These are phyloP conservation scores for Drosophila macrothrix DNA, from an alignment of 2,888 invertebrate species.

Conservation along the genomic window DNA sequence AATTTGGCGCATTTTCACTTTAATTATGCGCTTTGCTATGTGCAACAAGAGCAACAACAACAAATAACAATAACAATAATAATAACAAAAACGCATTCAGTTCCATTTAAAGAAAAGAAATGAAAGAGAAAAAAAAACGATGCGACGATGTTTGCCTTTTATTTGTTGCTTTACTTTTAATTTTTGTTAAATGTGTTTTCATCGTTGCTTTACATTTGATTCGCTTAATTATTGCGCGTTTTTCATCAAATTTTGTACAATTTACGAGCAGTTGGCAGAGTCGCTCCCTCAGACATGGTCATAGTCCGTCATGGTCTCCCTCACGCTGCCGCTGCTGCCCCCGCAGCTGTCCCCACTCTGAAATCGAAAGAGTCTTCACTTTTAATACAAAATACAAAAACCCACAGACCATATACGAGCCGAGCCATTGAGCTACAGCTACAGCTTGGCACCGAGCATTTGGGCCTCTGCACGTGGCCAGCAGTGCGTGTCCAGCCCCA, in stretches of 20 bases:
- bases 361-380: constrained; percentile 40
- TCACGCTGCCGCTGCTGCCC: background rate
- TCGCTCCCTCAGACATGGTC: constrained; percentile 33
- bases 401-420: constrained; percentile 34
- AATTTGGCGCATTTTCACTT: constrained; percentile 60
- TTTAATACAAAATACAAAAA: constrained; percentile 23
- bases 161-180: constrained; percentile 13
- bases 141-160: constrained; percentile 9
- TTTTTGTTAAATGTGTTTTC: constrained; percentile 20
- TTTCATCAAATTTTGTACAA: constrained; percentile 45
- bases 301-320: constrained; percentile 18
- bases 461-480: constrained; percentile 57
- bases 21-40: constrained; percentile 43
- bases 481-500: constrained; percentile 67
- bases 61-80: constrained; percentile 7
- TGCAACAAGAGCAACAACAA: constrained; percentile 21
- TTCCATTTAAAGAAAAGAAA: constrained; percentile 13
- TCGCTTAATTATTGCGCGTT: constrained; percentile 72
- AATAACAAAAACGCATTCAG: constrained; percentile 28
- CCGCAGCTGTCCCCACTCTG: background rate
- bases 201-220: constrained; percentile 37
- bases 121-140: constrained; percentile 14
- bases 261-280: constrained; percentile 45
- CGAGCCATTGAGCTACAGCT: background rate
- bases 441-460: background rate